Evolutionary conservation across 2,888 invertebrate species (phyloP).

Genomic region (Protonemura montana): DNA sequence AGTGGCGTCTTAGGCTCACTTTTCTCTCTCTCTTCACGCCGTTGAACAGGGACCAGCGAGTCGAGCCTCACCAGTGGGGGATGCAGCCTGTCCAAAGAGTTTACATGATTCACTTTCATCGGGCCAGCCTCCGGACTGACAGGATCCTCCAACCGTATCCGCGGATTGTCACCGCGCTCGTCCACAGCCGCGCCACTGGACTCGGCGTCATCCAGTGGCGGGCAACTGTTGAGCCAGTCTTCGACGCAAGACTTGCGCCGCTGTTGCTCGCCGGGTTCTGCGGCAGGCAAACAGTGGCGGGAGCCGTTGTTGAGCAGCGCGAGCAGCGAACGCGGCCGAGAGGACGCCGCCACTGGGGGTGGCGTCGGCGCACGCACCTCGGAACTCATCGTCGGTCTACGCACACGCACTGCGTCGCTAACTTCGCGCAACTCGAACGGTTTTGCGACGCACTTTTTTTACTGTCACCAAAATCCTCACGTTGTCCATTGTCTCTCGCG

Average conservation of each 20-base stretch:
- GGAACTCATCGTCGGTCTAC: constrained; percentile 41
- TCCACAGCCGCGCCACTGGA: neutral
- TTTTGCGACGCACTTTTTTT: neutral
- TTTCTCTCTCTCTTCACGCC: neutral
- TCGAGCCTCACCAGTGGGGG: neutral
- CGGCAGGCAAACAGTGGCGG: neutral
- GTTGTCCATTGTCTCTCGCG: neutral
- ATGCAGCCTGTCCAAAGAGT: neutral
- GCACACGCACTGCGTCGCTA: neutral
- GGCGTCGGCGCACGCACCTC: constrained; percentile 45
- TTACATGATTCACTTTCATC: neutral
- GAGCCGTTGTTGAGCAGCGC: constrained; percentile 64
- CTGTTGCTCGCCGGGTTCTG: neutral
- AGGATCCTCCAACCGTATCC: neutral
- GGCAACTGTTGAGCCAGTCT: constrained; percentile 38
- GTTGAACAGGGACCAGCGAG: neutral
- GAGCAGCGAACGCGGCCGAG: constrained; percentile 75
- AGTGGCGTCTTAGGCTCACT: neutral
- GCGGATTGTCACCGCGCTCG: neutral
- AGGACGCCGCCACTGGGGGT: constrained; percentile 29
- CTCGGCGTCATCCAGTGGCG: neutral
- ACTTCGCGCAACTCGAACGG: neutral
- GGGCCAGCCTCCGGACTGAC: neutral
- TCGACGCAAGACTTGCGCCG: constrained; percentile 35
- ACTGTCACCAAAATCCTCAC: neutral